Conservation (phyloP, 2,113 vertebrate species). For the Etheostoma spectabile region DNA sequence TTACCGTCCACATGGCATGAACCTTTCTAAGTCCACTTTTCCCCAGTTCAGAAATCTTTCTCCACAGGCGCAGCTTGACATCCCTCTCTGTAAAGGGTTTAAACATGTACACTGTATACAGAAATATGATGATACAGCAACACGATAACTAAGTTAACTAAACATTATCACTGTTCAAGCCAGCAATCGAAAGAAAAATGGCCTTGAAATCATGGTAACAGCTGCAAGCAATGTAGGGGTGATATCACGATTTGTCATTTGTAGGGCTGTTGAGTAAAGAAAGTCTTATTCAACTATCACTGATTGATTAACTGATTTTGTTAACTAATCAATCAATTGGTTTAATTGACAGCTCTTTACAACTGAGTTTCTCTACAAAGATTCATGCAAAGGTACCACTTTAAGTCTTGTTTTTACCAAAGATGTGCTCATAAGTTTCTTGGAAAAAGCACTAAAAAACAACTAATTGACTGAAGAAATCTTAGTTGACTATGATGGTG, state of each 20-base stretch:
- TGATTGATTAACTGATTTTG: too few species aligned
- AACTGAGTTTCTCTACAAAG: too few species aligned
- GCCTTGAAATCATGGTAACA: not conserved
- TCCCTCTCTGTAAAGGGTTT: constrained; percentile 45
- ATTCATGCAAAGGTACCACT: too few species aligned
- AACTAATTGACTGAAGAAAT: too few species aligned
- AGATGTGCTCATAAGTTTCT: too few species aligned
- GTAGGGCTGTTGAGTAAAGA: too few species aligned
- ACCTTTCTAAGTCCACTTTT: constrained; percentile 52
- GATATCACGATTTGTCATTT: not conserved
- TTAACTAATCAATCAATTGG: too few species aligned
- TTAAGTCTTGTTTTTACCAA: too few species aligned
- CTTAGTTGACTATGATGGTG: too few species aligned
- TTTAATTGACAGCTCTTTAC: too few species aligned
- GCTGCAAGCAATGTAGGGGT: not conserved
- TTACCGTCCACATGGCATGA: constrained; percentile 69
- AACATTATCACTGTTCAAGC: not conserved
- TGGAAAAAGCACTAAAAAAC: too few species aligned
- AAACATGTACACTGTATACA: not conserved
- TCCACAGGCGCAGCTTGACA: constrained; percentile 63
- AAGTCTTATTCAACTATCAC: too few species aligned
- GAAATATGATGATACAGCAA: not conserved
- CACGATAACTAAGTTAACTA: not conserved
- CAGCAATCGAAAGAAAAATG: not conserved
- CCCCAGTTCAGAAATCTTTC: constrained; percentile 44